A percentile compares a stretch with the other conserved stretches of the same genome.
These are phyloP conservation scores for Pararge aegeria DNA, from an alignment of 1,140 invertebrate genomes.

Conservation along the genomic window DNA sequence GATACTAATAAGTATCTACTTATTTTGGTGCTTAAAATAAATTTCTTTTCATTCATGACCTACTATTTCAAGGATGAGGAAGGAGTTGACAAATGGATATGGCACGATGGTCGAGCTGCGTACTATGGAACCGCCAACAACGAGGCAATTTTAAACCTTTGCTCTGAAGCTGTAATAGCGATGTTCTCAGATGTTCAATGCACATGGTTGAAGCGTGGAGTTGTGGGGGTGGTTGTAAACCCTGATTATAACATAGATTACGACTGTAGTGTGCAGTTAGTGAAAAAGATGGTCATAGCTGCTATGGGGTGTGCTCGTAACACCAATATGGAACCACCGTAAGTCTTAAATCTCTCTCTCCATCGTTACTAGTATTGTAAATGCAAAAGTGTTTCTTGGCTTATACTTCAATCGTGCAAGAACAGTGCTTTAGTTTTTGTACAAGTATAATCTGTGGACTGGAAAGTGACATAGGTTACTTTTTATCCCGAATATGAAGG, in stretches of 20 bases:
- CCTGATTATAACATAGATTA: slow-evolving; percentile 43
- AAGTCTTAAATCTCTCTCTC: slow-evolving; percentile 24
- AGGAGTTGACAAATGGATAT: slow-evolving; percentile 41
- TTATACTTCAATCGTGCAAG: too few species aligned
- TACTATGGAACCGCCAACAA: slow-evolving; percentile 44
- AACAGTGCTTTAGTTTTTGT: too few species aligned
- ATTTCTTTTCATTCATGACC: too few species aligned
- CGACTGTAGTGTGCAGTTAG: slow-evolving; percentile 47
- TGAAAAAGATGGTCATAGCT: slow-evolving; percentile 46
- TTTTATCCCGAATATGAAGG: too few species aligned
- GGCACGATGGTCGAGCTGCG: slow-evolving; percentile 44
- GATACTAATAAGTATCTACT: too few species aligned
- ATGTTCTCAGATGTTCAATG: slow-evolving; percentile 51
- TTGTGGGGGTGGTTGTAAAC: slow-evolving; percentile 49
- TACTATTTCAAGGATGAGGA: slow-evolving; percentile 1
- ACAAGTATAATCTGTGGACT: too few species aligned
- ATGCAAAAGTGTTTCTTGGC: too few species aligned
- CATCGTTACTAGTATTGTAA: too few species aligned
- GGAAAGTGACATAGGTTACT: too few species aligned
- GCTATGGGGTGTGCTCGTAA: slow-evolving; percentile 48
- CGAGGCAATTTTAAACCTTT: slow-evolving; percentile 56
- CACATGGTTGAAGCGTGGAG: slow-evolving; percentile 56
- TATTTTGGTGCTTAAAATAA: too few species aligned
- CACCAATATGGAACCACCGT: slow-evolving; percentile 54
- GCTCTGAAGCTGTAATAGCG: slow-evolving; percentile 44